A percentile compares a stretch with the other conserved stretches of the same genome.
These are phyloP conservation scores for Rhagium mordax DNA, from an alignment of 2,888 invertebrate species.

Conservation along the genomic window DNA sequence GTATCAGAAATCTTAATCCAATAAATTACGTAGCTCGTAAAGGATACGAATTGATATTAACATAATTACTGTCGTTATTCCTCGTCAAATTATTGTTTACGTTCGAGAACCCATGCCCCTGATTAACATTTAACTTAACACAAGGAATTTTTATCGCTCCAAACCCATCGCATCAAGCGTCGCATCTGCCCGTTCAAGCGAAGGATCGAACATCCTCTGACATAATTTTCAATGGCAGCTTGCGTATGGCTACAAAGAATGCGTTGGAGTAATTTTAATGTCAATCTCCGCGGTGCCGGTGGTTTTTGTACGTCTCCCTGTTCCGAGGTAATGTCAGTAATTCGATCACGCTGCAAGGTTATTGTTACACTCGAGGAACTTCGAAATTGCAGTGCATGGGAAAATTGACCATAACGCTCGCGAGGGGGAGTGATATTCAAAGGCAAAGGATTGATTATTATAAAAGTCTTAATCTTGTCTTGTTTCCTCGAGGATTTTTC, in stretches of 20 bases:
- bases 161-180: no score
- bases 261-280: neutral
- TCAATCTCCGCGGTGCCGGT: neutral
- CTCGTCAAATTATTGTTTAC: no score
- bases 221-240: neutral
- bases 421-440: no score
- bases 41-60: no score
- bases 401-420: conserved; percentile 3
- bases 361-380: conserved; percentile 5
- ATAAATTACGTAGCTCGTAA: no score
- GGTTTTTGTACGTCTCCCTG: neutral
- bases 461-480: no score
- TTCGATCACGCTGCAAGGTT: conserved; percentile 5
- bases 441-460: no score
- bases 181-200: neutral
- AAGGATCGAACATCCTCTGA: neutral
- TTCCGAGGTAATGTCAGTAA: neutral
- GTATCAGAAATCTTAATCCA: no score
- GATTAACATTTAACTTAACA: no score
- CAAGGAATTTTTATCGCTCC: neutral
- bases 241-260: neutral
- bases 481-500: conserved; percentile 2
- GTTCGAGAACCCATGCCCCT: no score
- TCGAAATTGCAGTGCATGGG: neutral
- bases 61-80: no score